Evolutionary conservation across 2,113 vertebrate genomes (phyloP).

Genomic region (Caretta caretta): DNA sequence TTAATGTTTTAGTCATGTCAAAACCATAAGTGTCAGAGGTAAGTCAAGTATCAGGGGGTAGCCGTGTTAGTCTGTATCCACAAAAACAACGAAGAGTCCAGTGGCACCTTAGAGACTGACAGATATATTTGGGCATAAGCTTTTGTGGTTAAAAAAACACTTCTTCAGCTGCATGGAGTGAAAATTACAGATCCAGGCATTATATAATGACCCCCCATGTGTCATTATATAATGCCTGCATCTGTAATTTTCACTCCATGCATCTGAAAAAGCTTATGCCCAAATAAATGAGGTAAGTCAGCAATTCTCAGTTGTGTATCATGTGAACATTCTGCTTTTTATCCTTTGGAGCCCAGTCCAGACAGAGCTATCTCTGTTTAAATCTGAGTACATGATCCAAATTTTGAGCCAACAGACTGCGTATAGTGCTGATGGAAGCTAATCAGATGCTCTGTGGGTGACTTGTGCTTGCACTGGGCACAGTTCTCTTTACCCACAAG

Average conservation of each 20-base stretch:
- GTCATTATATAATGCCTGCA: too few relatives aligned
- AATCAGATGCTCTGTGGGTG: not conserved
- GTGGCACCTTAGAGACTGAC: too few relatives aligned
- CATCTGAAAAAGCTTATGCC: too few relatives aligned
- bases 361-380: not conserved
- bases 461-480: not conserved
- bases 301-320: not conserved
- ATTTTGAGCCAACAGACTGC: not conserved
- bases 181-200: too few relatives aligned
- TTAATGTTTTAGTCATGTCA: not conserved
- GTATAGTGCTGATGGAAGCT: not conserved
- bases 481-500: not conserved
- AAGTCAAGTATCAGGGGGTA: not conserved
- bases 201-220: too few relatives aligned
- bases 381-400: rapidly evolving
- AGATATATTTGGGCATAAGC: too few relatives aligned
- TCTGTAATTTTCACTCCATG: too few relatives aligned
- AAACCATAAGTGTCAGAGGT: not conserved
- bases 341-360: not conserved
- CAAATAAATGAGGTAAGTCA: not conserved
- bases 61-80: too few relatives aligned
- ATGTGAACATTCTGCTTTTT: not conserved
- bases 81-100: too few relatives aligned
- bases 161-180: too few relatives aligned
- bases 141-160: too few relatives aligned